Evolutionary conservation across 2,888 invertebrate species (phyloP).

Genomic region (Carabus problematicus): DNA sequence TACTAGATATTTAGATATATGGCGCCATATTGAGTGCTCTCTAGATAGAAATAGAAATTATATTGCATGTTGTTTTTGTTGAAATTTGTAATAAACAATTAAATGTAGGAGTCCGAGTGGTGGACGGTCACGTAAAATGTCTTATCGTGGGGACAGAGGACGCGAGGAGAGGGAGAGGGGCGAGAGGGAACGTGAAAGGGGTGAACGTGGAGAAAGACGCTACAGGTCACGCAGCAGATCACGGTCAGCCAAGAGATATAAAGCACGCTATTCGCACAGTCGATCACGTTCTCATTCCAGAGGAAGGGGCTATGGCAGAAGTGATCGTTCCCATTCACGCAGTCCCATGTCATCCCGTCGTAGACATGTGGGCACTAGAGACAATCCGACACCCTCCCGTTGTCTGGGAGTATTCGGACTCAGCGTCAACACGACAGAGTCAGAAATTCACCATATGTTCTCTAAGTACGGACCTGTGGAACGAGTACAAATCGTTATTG

Average conservation of each 20-base stretch:
- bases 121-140: constrained; percentile 56
- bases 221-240: constrained; percentile 68
- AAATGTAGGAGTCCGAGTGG: constrained; percentile 49
- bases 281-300: constrained; percentile 72
- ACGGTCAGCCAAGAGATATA: constrained; percentile 63
- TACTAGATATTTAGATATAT: no score
- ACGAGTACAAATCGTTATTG: constrained; percentile 92
- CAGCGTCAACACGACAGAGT: constrained; percentile 90
- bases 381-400: constrained; percentile 85
- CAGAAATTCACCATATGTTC: constrained; percentile 91
- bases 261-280: constrained; percentile 70
- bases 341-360: constrained; percentile 85
- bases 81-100: not conserved
- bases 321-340: constrained; percentile 70
- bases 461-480: constrained; percentile 91
- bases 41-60: no score
- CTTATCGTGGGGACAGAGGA: constrained; percentile 52
- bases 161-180: constrained; percentile 48
- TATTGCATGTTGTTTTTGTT: not conserved
- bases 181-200: constrained; percentile 55
- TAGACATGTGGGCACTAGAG: constrained; percentile 80
- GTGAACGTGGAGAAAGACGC: constrained; percentile 54
- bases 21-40: no score
- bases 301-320: constrained; percentile 66
- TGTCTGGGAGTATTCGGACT: constrained; percentile 96